Conservation (phyloP, 2,113 vertebrate species). For the Notechis scutatus region DNA sequence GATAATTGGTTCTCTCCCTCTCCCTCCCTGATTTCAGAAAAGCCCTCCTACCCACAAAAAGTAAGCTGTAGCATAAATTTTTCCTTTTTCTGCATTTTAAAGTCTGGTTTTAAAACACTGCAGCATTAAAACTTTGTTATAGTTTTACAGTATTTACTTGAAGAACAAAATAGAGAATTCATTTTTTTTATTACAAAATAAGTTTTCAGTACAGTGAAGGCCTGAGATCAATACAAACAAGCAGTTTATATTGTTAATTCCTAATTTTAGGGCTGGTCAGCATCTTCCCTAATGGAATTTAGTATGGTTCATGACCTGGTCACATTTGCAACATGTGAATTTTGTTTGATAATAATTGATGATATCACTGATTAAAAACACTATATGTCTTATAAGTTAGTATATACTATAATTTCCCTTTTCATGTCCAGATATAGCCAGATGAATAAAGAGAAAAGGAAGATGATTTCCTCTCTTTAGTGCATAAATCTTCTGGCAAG, state of each 20-base stretch:
- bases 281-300: neutral
- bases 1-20: neutral
- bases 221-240: neutral
- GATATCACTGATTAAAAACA: neutral
- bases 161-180: neutral
- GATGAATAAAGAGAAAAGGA: neutral
- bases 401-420: neutral
- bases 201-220: neutral
- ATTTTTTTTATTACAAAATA: neutral
- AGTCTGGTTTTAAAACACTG: neutral
- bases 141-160: neutral
- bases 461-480: neutral
- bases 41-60: neutral
- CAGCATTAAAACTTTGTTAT: neutral
- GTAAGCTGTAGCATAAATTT: neutral
- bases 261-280: neutral
- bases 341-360: neutral
- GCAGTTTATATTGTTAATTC: neutral
- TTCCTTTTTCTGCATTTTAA: neutral
- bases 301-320: neutral
- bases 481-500: neutral
- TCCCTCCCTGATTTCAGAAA: no score
- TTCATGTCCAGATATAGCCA: neutral
- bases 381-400: neutral
- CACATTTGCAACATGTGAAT: neutral